phyloP scores from a whole-genome alignment of 2,113 vertebrate genomes.

The Okapia johnstoni region DNA sequence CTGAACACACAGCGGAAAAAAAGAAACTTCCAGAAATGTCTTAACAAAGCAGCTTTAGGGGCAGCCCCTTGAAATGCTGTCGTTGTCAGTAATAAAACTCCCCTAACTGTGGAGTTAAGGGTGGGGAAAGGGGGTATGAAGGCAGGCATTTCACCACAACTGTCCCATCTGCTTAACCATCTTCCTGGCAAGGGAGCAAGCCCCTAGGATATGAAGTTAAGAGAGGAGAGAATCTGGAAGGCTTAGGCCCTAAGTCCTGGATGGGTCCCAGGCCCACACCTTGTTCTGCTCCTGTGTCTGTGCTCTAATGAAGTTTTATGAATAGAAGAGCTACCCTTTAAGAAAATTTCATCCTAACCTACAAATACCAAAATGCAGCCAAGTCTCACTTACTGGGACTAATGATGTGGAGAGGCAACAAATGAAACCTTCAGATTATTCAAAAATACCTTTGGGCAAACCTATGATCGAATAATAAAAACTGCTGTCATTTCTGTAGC shows the following conservation, averaged over 20 bases:
- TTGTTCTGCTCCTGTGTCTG: neutral
- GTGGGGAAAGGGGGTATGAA: neutral
- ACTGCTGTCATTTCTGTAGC: neutral
- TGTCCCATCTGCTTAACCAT: too few species aligned
- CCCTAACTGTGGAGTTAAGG: neutral
- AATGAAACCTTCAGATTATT: slow-evolving; percentile 8
- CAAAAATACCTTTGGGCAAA: neutral
- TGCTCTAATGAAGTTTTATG: slow-evolving; percentile 44
- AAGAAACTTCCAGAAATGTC: slow-evolving; percentile 55
- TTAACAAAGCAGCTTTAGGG: slow-evolving; percentile 30
- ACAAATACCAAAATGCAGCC: slow-evolving; percentile 30
- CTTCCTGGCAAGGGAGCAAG: too few species aligned
- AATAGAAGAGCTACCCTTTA: slow-evolving; percentile 40
- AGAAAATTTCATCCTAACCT: slow-evolving; percentile 24
- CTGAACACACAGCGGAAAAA: neutral
- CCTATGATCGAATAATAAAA: neutral
- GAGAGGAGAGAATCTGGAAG: neutral
- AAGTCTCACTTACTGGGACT: slow-evolving; percentile 11
- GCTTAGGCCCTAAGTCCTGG: neutral
- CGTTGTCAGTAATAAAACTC: slow-evolving; percentile 13
- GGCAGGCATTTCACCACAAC: neutral
- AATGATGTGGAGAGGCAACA: slow-evolving; percentile 20
- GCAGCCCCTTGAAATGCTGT: slow-evolving; percentile 27
- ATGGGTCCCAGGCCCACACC: neutral
- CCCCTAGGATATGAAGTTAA: too few species aligned